Evolutionary conservation across 2,113 vertebrate species (phyloP), one percentile per base, ranked within the genome.

Genomic region (Seriola dumerili): DNA sequence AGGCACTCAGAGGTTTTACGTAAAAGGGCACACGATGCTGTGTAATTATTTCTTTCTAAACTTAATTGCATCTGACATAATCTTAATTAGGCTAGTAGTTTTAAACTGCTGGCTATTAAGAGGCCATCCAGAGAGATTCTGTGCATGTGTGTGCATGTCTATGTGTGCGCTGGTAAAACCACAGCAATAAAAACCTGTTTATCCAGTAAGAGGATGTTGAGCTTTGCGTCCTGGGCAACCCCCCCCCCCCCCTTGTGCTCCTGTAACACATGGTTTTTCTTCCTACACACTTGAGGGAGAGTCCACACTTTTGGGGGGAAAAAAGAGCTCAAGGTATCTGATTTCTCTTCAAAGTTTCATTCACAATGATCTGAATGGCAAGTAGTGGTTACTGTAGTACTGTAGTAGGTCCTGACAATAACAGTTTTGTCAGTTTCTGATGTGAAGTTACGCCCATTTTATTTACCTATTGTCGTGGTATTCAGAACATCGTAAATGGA

Each of bases 141-240:
- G 73, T 23, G 2, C 61, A 61, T 65, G n/a, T 68, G 17, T 48
- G 63, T 42, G 46, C 42, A 38, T 67, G 70, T 65, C 54, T 64
- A 64, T 54, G 81, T 78, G 69, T 59, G 46, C 69, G 32, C 36
- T 50, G 16, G 34, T 85, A 75, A 90, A 90, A 82, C 75, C 85
- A 57, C 76, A 61, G 73, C 80, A 81, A 87, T 91, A 87, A 93
- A 91, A 92, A 92, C 85, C 90, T 83, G 92, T 93, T 93, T 81
- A 90, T 90, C 92, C 86, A 84, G 77, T 91, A 90, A 92, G 88
- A 90, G 90, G 89, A 93, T 93, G 87, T 82, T 84, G 66, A 67
- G 81, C 84, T 89, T 87, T 89, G 81, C 80, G 83, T 81, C 76
- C 57, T 75, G 76, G 68, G 80, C 68, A 78, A 72, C 84, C 66